These are phyloP conservation scores for Pelodytes ibericus DNA, from an alignment of 2,797 vertebrate species.

Conservation along the genomic window DNA sequence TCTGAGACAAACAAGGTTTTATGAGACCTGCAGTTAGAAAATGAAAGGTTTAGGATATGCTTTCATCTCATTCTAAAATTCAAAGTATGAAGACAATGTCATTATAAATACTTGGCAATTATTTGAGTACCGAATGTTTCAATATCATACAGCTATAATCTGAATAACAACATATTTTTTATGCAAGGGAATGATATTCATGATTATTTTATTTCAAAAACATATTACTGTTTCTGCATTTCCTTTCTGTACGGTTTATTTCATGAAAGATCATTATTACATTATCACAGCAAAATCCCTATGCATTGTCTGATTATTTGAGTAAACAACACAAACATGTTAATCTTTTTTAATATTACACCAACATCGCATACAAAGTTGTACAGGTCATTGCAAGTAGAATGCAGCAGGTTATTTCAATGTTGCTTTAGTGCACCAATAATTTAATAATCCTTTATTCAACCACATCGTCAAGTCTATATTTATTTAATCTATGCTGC, in stretches of 20 bases:
- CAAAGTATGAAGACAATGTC: background rate
- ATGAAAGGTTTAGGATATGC: background rate
- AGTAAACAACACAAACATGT: background rate
- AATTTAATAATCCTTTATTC: conserved; percentile 38
- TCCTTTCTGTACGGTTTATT: conserved; percentile 4
- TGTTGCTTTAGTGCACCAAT: conserved; percentile 34
- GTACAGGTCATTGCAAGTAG: conserved; percentile 39
- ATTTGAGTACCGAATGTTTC: background rate
- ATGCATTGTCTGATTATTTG: background rate
- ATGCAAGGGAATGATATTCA: conserved; percentile 5
- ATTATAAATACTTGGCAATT: background rate
- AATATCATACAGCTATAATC: background rate
- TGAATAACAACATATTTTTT: background rate
- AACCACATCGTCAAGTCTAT: conserved; percentile 27
- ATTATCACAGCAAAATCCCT: conserved; percentile 1
- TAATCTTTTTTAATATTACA: conserved; percentile 24
- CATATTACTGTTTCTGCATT: background rate
- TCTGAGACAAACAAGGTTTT: background rate
- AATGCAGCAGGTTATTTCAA: conserved; percentile 22
- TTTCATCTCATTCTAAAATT: background rate
- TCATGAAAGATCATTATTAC: conserved; percentile 1
- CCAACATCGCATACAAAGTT: conserved; percentile 41
- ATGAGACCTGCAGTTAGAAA: background rate
- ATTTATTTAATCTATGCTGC: conserved; percentile 2
- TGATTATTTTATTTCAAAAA: conserved; percentile 3